Evolutionary conservation across 2,113 vertebrate species (phyloP).

Genomic region (Platichthys flesus): DNA sequence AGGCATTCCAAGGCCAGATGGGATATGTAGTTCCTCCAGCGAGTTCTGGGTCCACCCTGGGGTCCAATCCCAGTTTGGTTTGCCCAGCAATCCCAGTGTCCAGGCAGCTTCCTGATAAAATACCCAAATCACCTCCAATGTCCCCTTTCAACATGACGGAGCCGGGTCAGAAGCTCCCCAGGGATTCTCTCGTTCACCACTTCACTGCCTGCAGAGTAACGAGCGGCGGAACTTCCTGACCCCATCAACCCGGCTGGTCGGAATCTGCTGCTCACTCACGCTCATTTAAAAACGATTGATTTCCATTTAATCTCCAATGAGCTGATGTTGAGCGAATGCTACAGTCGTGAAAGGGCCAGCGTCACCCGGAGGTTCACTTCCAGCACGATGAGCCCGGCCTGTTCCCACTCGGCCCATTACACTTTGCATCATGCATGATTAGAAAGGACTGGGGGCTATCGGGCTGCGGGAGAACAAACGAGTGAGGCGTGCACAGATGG

Average conservation of each 20-base stretch:
- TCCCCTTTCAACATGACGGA: no score
- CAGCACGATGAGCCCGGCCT: slow-evolving; percentile 33
- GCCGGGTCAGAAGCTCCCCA: no score
- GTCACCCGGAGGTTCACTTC: slow-evolving; percentile 44
- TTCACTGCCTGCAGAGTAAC: no score
- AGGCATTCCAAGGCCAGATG: no score
- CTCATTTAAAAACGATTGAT: slow-evolving; percentile 37
- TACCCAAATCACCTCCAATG: no score
- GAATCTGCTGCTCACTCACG: slow-evolving; percentile 14
- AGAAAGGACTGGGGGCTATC: slow-evolving; percentile 52
- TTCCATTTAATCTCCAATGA: slow-evolving; percentile 36
- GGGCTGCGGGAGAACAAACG: slow-evolving; percentile 44
- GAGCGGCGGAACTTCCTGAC: not conserved
- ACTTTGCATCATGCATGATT: slow-evolving; percentile 61
- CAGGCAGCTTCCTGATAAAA: no score
- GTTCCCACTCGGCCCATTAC: slow-evolving; percentile 50
- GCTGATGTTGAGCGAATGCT: slow-evolving; percentile 11
- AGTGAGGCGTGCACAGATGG: slow-evolving; percentile 39
- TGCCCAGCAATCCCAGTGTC: no score
- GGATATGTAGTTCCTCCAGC: no score
- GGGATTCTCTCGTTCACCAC: no score
- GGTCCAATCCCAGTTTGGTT: no score
- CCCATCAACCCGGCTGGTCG: slow-evolving; percentile 29
- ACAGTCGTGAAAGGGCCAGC: slow-evolving; percentile 32
- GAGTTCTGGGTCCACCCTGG: no score